phyloP scores from a whole-genome alignment of 2,888 invertebrate genomes.

The Ceramica pisi region DNA sequence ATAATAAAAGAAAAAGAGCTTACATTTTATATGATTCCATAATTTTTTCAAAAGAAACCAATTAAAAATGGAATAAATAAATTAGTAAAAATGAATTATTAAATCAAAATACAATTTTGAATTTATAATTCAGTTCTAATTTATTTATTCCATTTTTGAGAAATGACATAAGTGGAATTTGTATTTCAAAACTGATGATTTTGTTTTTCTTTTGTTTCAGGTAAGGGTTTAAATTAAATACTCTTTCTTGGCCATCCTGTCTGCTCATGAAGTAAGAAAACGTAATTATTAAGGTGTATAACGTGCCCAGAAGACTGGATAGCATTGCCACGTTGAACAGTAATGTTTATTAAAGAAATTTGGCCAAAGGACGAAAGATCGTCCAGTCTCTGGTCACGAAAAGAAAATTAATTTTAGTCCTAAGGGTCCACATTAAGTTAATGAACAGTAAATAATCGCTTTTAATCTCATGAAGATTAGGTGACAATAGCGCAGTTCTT shows the following conservation, averaged over 20 bases:
- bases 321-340: no score
- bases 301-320: no score
- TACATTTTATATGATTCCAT: constrained; percentile 13
- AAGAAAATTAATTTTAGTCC: constrained; percentile 1
- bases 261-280: constrained; percentile 11
- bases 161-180: background rate
- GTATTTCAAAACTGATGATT: background rate
- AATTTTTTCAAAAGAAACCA: background rate
- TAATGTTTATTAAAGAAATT: no score
- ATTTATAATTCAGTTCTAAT: background rate
- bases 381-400: background rate
- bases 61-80: background rate
- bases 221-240: constrained; percentile 14
- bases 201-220: constrained; percentile 26
- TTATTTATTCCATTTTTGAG: no score
- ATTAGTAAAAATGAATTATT: no score
- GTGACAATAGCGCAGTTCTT: background rate
- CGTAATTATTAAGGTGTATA: background rate
- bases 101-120: no score
- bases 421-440: constrained; percentile 1
- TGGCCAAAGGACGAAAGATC: no score
- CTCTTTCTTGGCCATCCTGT: background rate
- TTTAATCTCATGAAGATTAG: constrained; percentile 6
- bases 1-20: constrained; percentile 6
- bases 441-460: background rate